phyloP scores from a whole-genome alignment of 2,888 invertebrate species.

The Amblyjoppa proteus region DNA sequence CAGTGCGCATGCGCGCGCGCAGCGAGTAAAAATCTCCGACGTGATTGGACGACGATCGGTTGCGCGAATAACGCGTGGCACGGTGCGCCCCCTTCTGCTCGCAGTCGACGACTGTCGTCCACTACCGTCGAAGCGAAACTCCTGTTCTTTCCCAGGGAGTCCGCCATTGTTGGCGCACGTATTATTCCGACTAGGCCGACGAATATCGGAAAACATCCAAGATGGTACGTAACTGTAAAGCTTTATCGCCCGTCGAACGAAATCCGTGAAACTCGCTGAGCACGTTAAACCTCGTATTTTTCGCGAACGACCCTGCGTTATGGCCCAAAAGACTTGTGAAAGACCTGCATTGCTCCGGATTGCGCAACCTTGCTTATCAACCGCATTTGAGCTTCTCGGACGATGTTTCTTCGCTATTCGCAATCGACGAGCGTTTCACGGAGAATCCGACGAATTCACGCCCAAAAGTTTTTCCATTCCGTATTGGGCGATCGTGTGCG shows the following conservation, averaged over 20 bases:
- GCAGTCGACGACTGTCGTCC: conserved; percentile 62
- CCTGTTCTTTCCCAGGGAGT: conserved; percentile 91
- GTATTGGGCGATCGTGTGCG: background rate
- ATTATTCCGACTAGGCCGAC: conserved; percentile 90
- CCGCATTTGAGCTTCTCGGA: conserved; percentile 47
- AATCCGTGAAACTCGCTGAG: conserved; percentile 14
- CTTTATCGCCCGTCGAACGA: conserved; percentile 17
- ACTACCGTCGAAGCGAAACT: conserved; percentile 70
- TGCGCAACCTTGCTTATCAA: conserved; percentile 80
- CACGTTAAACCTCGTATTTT: conserved; percentile 76
- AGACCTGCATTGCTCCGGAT: conserved; percentile 79
- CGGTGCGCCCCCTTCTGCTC: conserved; percentile 72
- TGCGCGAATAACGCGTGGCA: conserved; percentile 69
- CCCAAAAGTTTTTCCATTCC: background rate
- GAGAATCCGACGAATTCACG: background rate
- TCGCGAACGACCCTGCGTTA: conserved; percentile 52
- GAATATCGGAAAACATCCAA: conserved; percentile 94
- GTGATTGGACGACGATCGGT: conserved; percentile 65
- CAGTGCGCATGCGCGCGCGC: conserved; percentile 68
- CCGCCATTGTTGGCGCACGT: conserved; percentile 95
- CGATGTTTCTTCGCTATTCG: background rate
- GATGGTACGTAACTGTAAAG: conserved; percentile 88
- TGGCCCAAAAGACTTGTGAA: conserved; percentile 70
- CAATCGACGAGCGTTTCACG: background rate
- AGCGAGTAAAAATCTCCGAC: conserved; percentile 39